Evolutionary conservation across 37 sponge, comb jelly and placozoan genomes (phyloP), one percentile per base, ranked within the genome.

Genomic region (Amphimedon queenslandica): DNA sequence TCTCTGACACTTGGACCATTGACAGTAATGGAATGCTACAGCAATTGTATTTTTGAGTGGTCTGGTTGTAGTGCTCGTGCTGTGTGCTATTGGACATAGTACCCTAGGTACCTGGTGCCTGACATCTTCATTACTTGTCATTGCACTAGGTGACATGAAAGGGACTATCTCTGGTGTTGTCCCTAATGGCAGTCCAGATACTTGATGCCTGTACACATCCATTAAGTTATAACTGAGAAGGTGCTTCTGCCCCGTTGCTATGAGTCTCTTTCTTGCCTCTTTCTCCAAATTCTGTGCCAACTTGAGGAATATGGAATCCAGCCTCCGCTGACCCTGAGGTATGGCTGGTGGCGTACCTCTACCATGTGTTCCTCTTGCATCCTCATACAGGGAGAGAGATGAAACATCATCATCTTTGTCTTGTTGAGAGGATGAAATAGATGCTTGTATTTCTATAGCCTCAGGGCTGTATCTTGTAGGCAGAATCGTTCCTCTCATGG

Each of bases 321-420:
- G 75, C 23, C 80, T 36, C 25, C 75, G 86, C 18, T 61, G 61
- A 21, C 23, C 57, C 25, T 35, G 51, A 28, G 69, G 71, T 32
- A 29, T 37, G 1, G 60, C 37, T 4, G 77, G 80, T 3, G 90
- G 90, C 11, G 84, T 89, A 40, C 84, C 84, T 33, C 84, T 68
- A 21, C 84, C 84, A 37, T 70, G 67, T 29, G 90, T 89, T 3
- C 90, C 90, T 30, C 90, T 42, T 11, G 40, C 90, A 42, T 80
- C 79, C 72, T 83, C 90, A 33, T 71, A 89, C n/a, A 73, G 72
- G 0, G 90, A 89, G 2, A 87, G 2, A 0, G 82, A 76, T 4
- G 80, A 76, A 21, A 40, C 67, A 37, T 13, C 3, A 11, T 42
- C 42, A 18, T 58, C 70, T 23, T 67, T 57, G 27, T 23, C 66